Conservation (phyloP, 2,113 vertebrate species). For the Pachycephala philippinensis region DNA sequence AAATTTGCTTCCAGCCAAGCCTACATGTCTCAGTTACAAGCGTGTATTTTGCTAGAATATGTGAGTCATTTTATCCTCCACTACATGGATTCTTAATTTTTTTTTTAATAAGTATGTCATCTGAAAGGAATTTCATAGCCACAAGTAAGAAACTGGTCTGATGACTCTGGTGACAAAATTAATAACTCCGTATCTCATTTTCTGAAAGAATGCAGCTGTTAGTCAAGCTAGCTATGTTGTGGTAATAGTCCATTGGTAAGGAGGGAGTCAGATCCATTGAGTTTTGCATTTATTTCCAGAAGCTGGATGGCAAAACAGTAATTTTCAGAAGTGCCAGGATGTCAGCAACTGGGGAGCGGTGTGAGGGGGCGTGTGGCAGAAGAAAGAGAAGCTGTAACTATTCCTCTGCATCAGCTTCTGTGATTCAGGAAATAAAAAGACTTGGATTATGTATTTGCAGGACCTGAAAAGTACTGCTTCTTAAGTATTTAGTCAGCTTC, state of each 20-base stretch:
- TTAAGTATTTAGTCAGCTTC: neutral
- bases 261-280: neutral
- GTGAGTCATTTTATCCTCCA: neutral
- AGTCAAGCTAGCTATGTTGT: neutral
- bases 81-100: neutral
- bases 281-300: neutral
- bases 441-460: neutral
- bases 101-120: neutral
- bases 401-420: neutral
- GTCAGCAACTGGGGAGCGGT: neutral
- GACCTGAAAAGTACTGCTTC: neutral
- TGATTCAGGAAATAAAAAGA: neutral
- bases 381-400: neutral
- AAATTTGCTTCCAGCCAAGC: neutral
- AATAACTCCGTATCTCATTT: neutral
- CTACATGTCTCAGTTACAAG: neutral
- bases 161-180: neutral
- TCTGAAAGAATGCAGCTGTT: neutral
- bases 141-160: neutral
- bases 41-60: neutral
- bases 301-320: neutral
- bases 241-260: neutral
- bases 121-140: neutral
- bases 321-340: neutral
- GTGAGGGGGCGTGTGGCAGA: rapidly evolving